Percentiles rank a stretch among this genome's conserved stretches.
Conservation (phyloP, 2,888 invertebrate genomes). For the Zygaena filipendulae region DNA sequence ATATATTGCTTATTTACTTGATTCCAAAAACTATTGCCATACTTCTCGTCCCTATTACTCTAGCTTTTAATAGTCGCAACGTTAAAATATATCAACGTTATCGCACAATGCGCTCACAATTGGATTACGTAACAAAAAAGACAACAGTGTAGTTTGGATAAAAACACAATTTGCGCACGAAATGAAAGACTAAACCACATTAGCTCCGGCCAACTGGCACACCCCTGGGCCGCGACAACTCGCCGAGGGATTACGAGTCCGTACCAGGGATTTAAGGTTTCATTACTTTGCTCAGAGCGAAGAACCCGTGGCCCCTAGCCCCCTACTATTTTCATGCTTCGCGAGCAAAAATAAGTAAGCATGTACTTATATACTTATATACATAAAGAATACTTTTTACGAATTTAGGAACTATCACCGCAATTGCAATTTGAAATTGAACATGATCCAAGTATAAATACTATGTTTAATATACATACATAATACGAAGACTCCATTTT, state of each 20-base stretch:
- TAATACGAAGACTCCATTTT: too few relatives aligned
- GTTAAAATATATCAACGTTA: not conserved
- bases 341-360: not conserved
- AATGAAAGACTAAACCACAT: constrained; percentile 65
- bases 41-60: too few relatives aligned
- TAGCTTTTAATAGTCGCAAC: too few relatives aligned
- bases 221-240: constrained; percentile 46
- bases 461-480: too few relatives aligned
- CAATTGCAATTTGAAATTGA: too few relatives aligned
- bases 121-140: constrained; percentile 38
- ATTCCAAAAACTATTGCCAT: too few relatives aligned
- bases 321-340: constrained; percentile 17
- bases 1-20: too few relatives aligned
- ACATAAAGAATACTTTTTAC: too few relatives aligned
- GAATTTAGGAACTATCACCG: too few relatives aligned
- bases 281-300: constrained; percentile 46
- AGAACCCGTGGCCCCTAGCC: constrained; percentile 18
- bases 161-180: constrained; percentile 57
- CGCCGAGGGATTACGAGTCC: constrained; percentile 64
- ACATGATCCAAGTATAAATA: too few relatives aligned
- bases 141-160: constrained; percentile 41
- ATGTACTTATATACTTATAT: too few relatives aligned
- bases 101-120: constrained; percentile 22
- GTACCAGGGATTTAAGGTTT: constrained; percentile 69
- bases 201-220: constrained; percentile 62